A percentile compares a stretch with the other conserved stretches of the same genome.
These are phyloP conservation scores for Andrena camellia DNA, from an alignment of 2,888 invertebrate genomes.

Conservation along the genomic window DNA sequence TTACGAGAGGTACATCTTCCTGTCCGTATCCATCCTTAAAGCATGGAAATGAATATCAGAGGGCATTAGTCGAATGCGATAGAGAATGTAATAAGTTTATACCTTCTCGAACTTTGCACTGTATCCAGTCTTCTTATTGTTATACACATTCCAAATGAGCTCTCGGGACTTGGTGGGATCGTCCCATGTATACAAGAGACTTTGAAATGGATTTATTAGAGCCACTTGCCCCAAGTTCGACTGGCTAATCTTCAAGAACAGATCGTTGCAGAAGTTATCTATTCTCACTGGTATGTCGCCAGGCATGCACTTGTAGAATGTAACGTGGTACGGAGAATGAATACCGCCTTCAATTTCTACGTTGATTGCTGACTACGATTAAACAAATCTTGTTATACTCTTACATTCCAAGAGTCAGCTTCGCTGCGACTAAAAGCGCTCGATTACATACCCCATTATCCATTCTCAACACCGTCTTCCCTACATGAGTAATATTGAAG, in stretches of 20 bases:
- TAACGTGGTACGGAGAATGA: constrained; percentile 90
- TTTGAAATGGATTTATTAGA: constrained; percentile 91
- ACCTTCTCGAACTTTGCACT: constrained; percentile 90
- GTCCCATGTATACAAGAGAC: constrained; percentile 94
- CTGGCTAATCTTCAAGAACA: constrained; percentile 93
- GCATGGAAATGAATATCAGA: constrained; percentile 49
- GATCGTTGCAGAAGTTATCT: constrained; percentile 93
- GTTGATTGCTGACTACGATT: constrained; percentile 87
- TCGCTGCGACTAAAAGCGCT: background rate
- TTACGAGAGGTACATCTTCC: constrained; percentile 89
- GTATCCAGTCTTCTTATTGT: constrained; percentile 91
- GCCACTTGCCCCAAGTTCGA: constrained; percentile 88
- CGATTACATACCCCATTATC: constrained; percentile 90
- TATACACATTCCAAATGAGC: constrained; percentile 93
- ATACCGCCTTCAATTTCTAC: constrained; percentile 92
- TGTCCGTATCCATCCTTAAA: constrained; percentile 87
- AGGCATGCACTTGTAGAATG: constrained; percentile 90
- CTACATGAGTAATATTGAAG: constrained; percentile 90
- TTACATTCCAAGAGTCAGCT: too few relatives aligned
- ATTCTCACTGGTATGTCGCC: constrained; percentile 94
- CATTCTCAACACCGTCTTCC: constrained; percentile 92
- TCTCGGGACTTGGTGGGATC: constrained; percentile 91
- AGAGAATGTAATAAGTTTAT: background rate
- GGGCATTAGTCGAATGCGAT: background rate
- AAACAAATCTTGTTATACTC: background rate